Base-by-base conservation (phyloP, 2,113 vertebrate species). In the pig (Sus scrofa) region DNA sequence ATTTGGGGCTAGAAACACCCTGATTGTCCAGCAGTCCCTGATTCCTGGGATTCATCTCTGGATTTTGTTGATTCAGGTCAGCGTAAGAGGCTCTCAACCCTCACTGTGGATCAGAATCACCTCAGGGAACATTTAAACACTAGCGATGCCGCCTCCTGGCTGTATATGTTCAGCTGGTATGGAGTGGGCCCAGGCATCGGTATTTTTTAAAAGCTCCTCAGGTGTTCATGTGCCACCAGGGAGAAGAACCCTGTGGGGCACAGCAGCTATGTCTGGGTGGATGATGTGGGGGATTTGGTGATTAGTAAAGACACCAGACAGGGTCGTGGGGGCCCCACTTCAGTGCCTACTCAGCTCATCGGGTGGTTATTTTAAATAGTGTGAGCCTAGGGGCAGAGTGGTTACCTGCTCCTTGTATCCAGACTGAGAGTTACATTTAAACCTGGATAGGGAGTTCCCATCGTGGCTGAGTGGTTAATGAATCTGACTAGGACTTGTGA, bases 341-440 rank as follows among this genome's bases (percentile, higher is more conserved):
- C 73, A 87, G 20, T 44, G 56, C 54, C 1, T 81, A 52, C 56
- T 56, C 16, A 10, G 56, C 74, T 96, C 65, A 79, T 3, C 50
- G 24, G 71, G 22, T 18, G 56, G 78, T 86, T 89, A 67, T 71
- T 65, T 81, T 63, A 91, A 94, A 15, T 62, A 39, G 24, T 77
- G 12, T 79, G 26, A 89, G 56, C 16, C 16, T 1, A n/a, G 6
- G 50, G 22, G 50, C 58, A 85, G 79, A 44, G 52, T 39, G 58
- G 34, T 68, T 63, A 88, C 34, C 65, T 73, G n/a, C 60, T 71
- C 18, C 44, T 74, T 86, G 44, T 60, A 63, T 74, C 30, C 67
- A 83, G 24, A 83, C 68, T 94, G 65, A 44, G 63, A 78, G 63
- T 84, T 96, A 75, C 86, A 86, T 89, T 84, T 96, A 77, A 92